Evolutionary conservation across 2,888 invertebrate species (phyloP).

Genomic region (Ephialtes manifestator): DNA sequence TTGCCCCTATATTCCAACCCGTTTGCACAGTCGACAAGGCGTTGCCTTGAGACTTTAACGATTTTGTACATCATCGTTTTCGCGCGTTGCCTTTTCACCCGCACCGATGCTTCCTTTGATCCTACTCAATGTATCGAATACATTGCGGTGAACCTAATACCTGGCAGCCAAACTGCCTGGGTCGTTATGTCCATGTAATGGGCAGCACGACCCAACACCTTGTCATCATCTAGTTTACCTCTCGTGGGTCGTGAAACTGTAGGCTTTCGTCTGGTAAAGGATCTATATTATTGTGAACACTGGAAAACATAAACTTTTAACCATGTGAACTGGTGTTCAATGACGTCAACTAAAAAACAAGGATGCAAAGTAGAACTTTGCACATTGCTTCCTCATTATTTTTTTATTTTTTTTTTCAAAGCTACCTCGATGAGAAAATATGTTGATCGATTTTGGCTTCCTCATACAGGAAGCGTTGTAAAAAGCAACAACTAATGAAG

Average conservation of each 20-base stretch:
- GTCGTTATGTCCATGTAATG: conserved; percentile 9
- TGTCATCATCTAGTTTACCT: conserved; percentile 7
- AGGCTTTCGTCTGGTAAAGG: neutral
- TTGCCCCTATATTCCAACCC: conserved; percentile 37
- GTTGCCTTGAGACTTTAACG: conserved; percentile 54
- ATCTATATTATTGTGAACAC: neutral
- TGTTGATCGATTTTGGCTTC: too few species aligned
- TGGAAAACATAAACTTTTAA: neutral
- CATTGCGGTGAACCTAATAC: conserved; percentile 14
- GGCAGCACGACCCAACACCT: conserved; percentile 23
- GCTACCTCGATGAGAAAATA: too few species aligned
- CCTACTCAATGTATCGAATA: conserved; percentile 8
- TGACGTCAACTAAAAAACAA: neutral
- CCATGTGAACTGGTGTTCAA: neutral
- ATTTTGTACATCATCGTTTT: conserved; percentile 56
- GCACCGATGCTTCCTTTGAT: conserved; percentile 81
- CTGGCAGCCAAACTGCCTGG: neutral
- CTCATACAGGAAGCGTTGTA: too few species aligned
- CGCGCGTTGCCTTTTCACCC: conserved; percentile 70
- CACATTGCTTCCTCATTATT: too few species aligned
- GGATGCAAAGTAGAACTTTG: too few species aligned
- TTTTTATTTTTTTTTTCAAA: too few species aligned
- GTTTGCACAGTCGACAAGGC: conserved; percentile 22
- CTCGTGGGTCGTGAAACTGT: neutral
- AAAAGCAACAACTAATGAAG: too few species aligned